Evolutionary conservation across 2,797 vertebrate species (phyloP), one percentile per base, ranked within the genome.

Genomic region (Mionectes olivaceus): DNA sequence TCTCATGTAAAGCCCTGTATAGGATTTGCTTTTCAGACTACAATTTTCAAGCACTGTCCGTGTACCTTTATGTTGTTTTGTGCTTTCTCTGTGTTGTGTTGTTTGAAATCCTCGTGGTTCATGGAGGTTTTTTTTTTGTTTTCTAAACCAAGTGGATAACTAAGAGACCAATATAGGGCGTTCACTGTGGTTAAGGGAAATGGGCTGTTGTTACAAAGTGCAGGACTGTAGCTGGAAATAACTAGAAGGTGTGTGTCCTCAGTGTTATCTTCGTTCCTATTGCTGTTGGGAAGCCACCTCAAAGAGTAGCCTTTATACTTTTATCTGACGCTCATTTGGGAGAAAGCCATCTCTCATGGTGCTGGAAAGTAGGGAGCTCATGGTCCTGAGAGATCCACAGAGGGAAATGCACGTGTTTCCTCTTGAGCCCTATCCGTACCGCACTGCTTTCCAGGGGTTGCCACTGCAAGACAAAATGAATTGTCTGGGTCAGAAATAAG

Each of bases 301-400:
- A 95, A 86, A 95, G 73, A 74, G 27, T 47, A 80, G 91, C 85
- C 82, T 93, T 88, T 93, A 78, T 55, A 12, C 85, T 96, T 94
- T 91, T 57, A 93, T 88, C 61, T 88, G 85, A 53, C 47, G 55
- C 41, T 32, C 71, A 6, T 80, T 85, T 74, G 71, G 77, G 57
- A 70, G 82, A 93, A 92, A 87, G 28, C 32, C 46, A 0, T 68
- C n/a, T 78, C 70, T 87, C 82, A 9, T 23, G 76, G 76, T 83
- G 43, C 77, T 89, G 17, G 80, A 33, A 91, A 53, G 70, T 7
- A 67, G 61, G 44, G 55, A 63, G 67, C 55, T 94, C 59, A 4
- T 32, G 75, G 91, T 91, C 37, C 59, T 46, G 43, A 67, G 68
- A 37, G 24, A 33, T 19, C 43, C 70, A 61, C 67, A 69, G 60